Conservation (phyloP, 2,797 vertebrate species). For the Geotrypetes seraphini region DNA sequence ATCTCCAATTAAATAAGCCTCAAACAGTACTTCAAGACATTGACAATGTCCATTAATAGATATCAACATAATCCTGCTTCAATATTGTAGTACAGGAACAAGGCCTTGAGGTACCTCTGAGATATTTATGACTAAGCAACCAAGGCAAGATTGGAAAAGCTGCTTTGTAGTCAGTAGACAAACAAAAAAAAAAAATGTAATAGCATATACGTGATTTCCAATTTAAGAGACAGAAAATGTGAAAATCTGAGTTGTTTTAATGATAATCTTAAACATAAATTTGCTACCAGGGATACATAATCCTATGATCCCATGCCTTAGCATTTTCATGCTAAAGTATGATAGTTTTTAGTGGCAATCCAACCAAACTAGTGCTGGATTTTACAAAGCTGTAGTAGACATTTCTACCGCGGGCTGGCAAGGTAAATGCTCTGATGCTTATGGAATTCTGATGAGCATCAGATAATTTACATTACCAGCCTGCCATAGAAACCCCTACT, state of each 20-base stretch:
- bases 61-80: slow-evolving; percentile 30
- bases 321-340: too few relatives aligned
- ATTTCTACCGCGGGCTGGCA: too few relatives aligned
- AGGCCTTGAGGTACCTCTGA: slow-evolving; percentile 23
- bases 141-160: slow-evolving; percentile 35
- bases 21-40: slow-evolving; percentile 27
- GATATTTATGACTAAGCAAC: slow-evolving; percentile 23
- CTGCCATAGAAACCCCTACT: too few relatives aligned
- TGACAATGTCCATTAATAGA: slow-evolving; percentile 37
- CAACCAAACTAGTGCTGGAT: too few relatives aligned
- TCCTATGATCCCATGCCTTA: slow-evolving; percentile 17
- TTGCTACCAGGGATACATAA: slow-evolving; percentile 35
- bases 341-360: too few relatives aligned
- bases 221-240: slow-evolving; percentile 50
- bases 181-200: background rate
- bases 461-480: too few relatives aligned
- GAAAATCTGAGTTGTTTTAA: slow-evolving; percentile 54
- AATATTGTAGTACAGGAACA: slow-evolving; percentile 13
- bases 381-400: too few relatives aligned
- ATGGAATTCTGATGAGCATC: too few relatives aligned
- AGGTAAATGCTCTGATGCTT: too few relatives aligned
- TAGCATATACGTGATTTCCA: slow-evolving; percentile 39
- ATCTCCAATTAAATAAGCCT: slow-evolving; percentile 13
- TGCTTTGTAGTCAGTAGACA: slow-evolving; percentile 34
- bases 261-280: slow-evolving; percentile 48